phyloP scores from a whole-genome alignment of 53 echinoderm and acorn worm genomes.

The Glandiceps talaboti region DNA sequence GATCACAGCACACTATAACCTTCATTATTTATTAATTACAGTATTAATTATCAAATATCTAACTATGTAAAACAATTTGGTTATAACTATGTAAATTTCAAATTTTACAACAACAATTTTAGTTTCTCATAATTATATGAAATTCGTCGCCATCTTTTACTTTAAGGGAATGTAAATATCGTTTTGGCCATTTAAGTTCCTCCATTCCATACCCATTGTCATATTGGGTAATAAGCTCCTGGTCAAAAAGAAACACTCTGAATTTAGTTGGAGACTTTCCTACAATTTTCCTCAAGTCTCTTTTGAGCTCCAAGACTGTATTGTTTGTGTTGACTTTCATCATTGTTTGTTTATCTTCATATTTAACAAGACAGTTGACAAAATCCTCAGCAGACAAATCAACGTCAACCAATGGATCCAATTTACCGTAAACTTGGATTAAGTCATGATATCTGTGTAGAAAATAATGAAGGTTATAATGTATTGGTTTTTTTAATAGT shows the following conservation, averaged over 20 bases:
- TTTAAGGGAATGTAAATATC: constrained; percentile 22
- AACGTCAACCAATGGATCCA: constrained; percentile 44
- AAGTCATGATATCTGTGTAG: constrained; percentile 54
- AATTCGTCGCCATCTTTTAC: constrained; percentile 45
- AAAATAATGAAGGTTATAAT: background rate
- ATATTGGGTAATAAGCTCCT: background rate
- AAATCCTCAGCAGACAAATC: constrained; percentile 27
- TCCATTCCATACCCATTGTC: background rate
- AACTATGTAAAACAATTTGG: too few species aligned
- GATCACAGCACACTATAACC: too few species aligned
- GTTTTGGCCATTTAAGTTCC: constrained; percentile 2
- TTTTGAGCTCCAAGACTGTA: constrained; percentile 40
- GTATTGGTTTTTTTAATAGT: too few species aligned
- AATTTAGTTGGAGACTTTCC: constrained; percentile 23
- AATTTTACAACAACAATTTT: too few species aligned
- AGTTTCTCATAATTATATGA: too few species aligned
- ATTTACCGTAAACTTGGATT: constrained; percentile 24
- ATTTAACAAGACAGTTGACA: constrained; percentile 31
- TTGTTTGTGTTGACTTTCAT: constrained; percentile 34
- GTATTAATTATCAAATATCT: too few species aligned
- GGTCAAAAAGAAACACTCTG: constrained; percentile 12
- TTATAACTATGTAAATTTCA: too few species aligned
- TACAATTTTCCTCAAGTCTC: constrained; percentile 27
- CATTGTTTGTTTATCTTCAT: constrained; percentile 18
- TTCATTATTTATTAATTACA: too few species aligned